Conservation (phyloP, 2,113 vertebrate species). For the Lampris megalopsis region DNA sequence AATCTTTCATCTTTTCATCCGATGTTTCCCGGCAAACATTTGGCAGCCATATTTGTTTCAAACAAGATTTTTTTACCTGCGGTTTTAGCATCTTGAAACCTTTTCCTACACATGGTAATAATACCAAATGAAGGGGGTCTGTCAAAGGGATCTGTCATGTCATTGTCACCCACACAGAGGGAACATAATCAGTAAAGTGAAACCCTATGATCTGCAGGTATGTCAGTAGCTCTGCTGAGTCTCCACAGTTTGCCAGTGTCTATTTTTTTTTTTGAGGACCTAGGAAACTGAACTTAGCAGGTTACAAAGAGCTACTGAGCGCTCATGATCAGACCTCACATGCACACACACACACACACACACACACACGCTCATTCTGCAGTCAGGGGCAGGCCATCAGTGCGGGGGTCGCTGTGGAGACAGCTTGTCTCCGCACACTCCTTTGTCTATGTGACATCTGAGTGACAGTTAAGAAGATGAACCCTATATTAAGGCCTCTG, state of each 20-base stretch:
- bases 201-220: too few species aligned
- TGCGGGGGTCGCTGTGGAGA: constrained; percentile 53
- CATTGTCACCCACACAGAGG: constrained; percentile 9
- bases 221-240: too few species aligned
- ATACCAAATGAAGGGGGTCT: background rate
- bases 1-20: too few species aligned
- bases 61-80: background rate
- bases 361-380: constrained; percentile 30
- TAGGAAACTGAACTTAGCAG: too few species aligned
- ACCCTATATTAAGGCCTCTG: constrained; percentile 79
- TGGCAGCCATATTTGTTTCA: too few species aligned
- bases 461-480: constrained; percentile 75
- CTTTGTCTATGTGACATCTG: constrained; percentile 73
- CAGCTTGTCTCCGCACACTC: constrained; percentile 63
- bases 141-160: constrained; percentile 8
- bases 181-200: too few species aligned
- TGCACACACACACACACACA: background rate
- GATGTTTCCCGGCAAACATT: too few species aligned
- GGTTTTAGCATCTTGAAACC: background rate
- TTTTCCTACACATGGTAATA: background rate
- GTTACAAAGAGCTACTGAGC: too few species aligned
- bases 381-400: constrained; percentile 60
- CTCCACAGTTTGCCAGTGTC: too few species aligned
- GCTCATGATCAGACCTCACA: background rate
- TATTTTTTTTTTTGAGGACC: too few species aligned